Base-by-base conservation (phyloP, 2,797 vertebrate species). In the Gymnoscopelus microlampas region DNA sequence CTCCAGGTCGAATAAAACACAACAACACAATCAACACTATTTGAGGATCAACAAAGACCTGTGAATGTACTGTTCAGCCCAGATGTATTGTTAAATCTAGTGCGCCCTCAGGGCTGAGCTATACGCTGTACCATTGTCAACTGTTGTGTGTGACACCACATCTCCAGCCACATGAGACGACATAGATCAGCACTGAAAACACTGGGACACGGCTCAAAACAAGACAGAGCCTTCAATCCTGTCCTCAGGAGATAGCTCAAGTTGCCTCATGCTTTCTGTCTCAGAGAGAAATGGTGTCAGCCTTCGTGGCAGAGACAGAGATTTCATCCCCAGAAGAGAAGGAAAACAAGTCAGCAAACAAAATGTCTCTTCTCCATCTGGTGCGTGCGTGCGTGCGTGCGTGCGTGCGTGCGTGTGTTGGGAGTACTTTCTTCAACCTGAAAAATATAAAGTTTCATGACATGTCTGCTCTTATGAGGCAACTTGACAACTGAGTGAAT, bases 91-190 rank as follows among this genome's bases (percentile, higher is more conserved):
- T 66, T 12, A 68, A 6, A 54, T 51, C 60, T 51, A 53, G 32
- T 60, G 29, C n/a, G 3, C 35, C 32, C n/a, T 15, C n/a, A 14
- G 15, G n/a, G 51, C 57, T 51, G 19, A 65, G 63, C 53, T 63
- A 19, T 19, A 59, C 29, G n/a, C 57, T 39, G 10, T 44, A 67
- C 32, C 35, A 19, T 47, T 69, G 50, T 69, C 24, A 53, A 5
- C 12, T n/a, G 9, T 51, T 13, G 55, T 73, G 66, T 51, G 35
- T 70, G 61, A 62, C 14, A 15, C 49, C 44, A 56, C 59, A 64
- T 50, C 76, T 79, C 54, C 60, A 78, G 70, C 60, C 74, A 68
- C 79, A 74, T 50, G 74, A 80, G 71, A 70, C 72, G 48, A 62
- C 53, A 29, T 62, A 73, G 51, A 68, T 63, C 44, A 66, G 53